Percentiles rank a stretch among this genome's conserved stretches.
Evolutionary conservation across 2,113 vertebrate species (phyloP).

Genomic region (Ibidorhyncha struthersii): DNA sequence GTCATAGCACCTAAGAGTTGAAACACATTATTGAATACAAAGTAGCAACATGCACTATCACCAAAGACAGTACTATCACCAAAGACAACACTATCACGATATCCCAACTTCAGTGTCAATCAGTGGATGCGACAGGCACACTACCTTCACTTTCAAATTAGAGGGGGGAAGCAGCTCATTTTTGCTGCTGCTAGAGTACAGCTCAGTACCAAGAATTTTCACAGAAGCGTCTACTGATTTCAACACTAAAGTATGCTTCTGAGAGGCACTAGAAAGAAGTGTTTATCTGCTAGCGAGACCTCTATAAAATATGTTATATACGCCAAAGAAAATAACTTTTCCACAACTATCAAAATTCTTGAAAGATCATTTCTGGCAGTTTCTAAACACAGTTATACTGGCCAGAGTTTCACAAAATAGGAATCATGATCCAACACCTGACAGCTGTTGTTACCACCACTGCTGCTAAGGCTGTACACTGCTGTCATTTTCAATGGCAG

Average conservation of each 20-base stretch:
- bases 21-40: neutral
- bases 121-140: fast-evolving
- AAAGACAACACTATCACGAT: neutral
- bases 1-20: neutral
- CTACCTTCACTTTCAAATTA: neutral
- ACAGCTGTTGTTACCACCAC: neutral
- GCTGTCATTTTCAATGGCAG: neutral
- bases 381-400: neutral
- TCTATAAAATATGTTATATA: neutral
- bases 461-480: neutral
- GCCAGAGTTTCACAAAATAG: neutral
- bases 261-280: neutral
- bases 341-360: neutral
- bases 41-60: neutral
- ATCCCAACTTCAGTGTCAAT: neutral
- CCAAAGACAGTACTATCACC: neutral
- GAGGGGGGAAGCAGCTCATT: neutral
- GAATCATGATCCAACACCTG: conserved; percentile 6
- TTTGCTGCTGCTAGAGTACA: neutral
- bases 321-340: neutral
- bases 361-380: neutral
- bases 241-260: neutral
- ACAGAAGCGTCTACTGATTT: neutral
- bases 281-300: neutral
- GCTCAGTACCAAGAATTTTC: neutral